Percentiles rank a stretch among this genome's conserved stretches.
Conservation (phyloP, 2,113 vertebrate species). For the Spizaetus ornatus region DNA sequence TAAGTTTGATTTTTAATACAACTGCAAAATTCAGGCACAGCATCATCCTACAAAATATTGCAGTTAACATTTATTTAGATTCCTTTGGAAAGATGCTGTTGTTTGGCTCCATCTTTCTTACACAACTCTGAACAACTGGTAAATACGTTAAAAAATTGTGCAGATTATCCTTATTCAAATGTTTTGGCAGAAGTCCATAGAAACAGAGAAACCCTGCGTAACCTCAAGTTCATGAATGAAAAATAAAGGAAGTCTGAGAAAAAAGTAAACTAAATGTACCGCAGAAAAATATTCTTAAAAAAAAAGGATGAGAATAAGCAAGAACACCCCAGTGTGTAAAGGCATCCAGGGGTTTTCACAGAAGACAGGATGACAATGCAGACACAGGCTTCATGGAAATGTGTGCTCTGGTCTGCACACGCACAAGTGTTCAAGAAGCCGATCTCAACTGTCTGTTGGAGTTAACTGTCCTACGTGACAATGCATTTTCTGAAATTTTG, state of each 20-base stretch:
- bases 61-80: neutral
- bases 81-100: neutral
- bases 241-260: neutral
- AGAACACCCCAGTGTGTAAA: fast-evolving
- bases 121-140: neutral
- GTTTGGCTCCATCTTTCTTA: neutral
- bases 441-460: neutral
- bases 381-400: neutral
- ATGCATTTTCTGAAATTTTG: neutral
- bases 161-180: neutral
- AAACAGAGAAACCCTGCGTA: neutral
- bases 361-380: fast-evolving
- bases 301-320: neutral
- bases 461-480: neutral
- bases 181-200: neutral
- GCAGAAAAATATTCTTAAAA: neutral
- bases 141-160: neutral
- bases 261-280: neutral
- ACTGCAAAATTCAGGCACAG: neutral
- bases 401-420: no score
- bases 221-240: conserved; percentile 3
- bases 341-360: neutral
- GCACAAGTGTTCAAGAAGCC: neutral
- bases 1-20: neutral
- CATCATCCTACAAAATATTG: neutral